These are phyloP conservation scores for Solea solea DNA, from an alignment of 2,113 vertebrate species.

Conservation along the genomic window DNA sequence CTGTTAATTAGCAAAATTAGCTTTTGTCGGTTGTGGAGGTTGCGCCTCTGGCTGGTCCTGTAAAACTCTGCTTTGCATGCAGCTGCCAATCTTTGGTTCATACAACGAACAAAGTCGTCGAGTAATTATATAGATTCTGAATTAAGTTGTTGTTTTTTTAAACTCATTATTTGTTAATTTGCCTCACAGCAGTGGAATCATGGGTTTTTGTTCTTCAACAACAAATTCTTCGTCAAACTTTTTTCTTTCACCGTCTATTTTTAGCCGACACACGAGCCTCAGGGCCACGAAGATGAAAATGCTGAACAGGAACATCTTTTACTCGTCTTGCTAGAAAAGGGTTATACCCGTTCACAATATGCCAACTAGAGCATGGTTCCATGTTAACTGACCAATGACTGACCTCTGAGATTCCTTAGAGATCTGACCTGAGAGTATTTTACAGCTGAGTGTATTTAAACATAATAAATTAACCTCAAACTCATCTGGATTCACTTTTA, in stretches of 20 bases:
- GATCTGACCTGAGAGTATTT: neutral
- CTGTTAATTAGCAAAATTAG: too few relatives aligned
- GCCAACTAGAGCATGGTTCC: slow-evolving; percentile 66
- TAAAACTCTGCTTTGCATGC: slow-evolving; percentile 56
- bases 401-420: slow-evolving; percentile 1
- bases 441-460: too few relatives aligned
- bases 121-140: too few relatives aligned
- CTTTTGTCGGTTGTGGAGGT: slow-evolving; percentile 19
- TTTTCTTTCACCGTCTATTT: slow-evolving; percentile 31
- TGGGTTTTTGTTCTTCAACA: slow-evolving; percentile 2
- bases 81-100: slow-evolving; percentile 36
- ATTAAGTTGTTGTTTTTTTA: neutral
- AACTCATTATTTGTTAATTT: neutral
- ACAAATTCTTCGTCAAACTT: slow-evolving; percentile 6
- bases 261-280: slow-evolving; percentile 25
- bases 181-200: slow-evolving; percentile 9
- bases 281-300: slow-evolving; percentile 23
- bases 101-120: slow-evolving; percentile 22
- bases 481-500: too few relatives aligned
- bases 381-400: slow-evolving; percentile 26
- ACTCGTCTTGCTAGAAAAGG: slow-evolving; percentile 49
- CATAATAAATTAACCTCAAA: too few relatives aligned
- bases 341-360: slow-evolving; percentile 48
- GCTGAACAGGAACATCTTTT: slow-evolving; percentile 42
- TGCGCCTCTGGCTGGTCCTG: slow-evolving; percentile 6